These are phyloP conservation scores for Phaethornis superciliosus DNA, from an alignment of 2,113 vertebrate genomes.

Conservation along the genomic window DNA sequence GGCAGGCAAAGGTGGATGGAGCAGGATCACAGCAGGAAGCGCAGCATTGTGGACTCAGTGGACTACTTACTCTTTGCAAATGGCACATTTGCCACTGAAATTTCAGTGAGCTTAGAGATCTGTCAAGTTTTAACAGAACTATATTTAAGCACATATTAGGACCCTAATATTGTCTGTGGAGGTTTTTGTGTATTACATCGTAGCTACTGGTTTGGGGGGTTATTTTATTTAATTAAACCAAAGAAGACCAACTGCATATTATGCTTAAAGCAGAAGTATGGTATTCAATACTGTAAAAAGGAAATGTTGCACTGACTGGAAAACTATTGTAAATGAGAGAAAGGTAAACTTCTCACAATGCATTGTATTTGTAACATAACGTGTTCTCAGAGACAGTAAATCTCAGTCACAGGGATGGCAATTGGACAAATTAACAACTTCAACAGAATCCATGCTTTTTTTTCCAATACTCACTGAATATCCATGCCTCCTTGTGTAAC, in stretches of 20 bases:
- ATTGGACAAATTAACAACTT: not conserved
- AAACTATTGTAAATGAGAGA: not conserved
- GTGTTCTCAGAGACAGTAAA: not conserved
- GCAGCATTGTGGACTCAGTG: not conserved
- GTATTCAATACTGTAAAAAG: not conserved
- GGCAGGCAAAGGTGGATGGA: not conserved
- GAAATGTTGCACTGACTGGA: not conserved
- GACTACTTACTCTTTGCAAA: not conserved
- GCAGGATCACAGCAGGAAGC: not conserved
- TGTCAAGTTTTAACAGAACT: not conserved
- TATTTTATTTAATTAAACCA: not conserved
- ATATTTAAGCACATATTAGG: not conserved
- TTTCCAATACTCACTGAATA: not conserved
- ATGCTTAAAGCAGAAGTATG: not conserved
- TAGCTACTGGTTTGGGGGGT: not conserved
- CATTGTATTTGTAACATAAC: not conserved
- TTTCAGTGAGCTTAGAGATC: not conserved
- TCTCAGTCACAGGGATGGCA: not conserved
- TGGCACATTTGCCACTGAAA: fast-evolving
- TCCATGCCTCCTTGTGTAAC: not conserved
- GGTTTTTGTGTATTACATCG: not conserved
- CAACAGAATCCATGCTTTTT: not conserved
- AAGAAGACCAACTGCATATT: not conserved
- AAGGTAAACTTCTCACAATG: not conserved
- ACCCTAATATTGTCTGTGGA: not conserved